Evolutionary conservation across 1,140 invertebrate genomes (phyloP), one percentile per base, ranked within the genome.

Genomic region (Drosophila nasuta): DNA sequence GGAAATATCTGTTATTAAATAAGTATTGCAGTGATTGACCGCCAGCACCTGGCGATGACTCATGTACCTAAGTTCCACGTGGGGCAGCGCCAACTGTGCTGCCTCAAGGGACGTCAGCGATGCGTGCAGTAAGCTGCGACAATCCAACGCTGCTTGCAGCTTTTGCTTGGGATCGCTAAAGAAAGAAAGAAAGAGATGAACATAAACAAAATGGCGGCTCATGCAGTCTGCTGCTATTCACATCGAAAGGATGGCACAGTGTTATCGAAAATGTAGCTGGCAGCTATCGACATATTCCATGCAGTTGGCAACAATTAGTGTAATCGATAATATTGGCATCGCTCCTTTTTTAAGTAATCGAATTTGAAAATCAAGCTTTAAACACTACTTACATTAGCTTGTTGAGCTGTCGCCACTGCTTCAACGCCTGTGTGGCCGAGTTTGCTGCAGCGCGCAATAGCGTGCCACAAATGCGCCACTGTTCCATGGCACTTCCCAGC

Each of bases 381-480:
- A 4, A 0, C 3, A 77, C 83, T 67, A 77, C 83, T 67, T 33
- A 91, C 91, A 91, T 79, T 0, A 85, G 52, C 17, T 63, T 79
- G 11, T 41, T 35, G 4, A 92, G 46, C 5, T 86, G 75, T 0
- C 67, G 78, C 91, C 91, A 92, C 11, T 90, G 87, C 41, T 92
- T 75, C 0, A 91, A 57, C 49, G 78, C 80, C 51, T 90, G 76
- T 1, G 89, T 88, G 1, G 91, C 69, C 7, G 91, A 89, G 52
- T 91, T 92, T 1, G 91, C 81, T 1, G 86, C 77, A 2, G 92
- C 79, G 8, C 83, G 65, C 0, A 92, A 52, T 3, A 92, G 43
- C 5, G 79, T 65, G 5, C 91, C 92, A 69, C 92, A 92, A 8
- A 92, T 92, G 6, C 91, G 81, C 91, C 92, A 92, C 71, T 92